A percentile compares a stretch with the other conserved stretches of the same genome.
Conservation (phyloP, 2,113 vertebrate genomes). For the Haemorhous mexicanus region DNA sequence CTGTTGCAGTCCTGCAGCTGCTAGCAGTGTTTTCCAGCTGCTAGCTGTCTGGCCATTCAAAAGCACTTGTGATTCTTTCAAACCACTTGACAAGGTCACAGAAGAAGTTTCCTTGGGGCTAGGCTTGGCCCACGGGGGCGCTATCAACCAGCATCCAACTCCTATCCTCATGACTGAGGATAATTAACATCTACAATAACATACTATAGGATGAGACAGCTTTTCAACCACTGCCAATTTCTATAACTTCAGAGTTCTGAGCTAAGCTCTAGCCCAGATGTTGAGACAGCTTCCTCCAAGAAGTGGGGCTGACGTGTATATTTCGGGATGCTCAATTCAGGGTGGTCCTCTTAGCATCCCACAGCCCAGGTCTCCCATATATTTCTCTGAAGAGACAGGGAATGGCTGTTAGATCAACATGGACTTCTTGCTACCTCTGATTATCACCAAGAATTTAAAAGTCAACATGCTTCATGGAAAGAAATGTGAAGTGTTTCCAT, state of each 20-base stretch:
- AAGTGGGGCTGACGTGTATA: not conserved
- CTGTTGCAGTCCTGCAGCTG: conserved; percentile 13
- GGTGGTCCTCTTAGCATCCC: not conserved
- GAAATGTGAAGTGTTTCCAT: not conserved
- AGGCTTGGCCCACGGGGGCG: not conserved
- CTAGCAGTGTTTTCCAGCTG: conserved; percentile 40
- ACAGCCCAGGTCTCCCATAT: not conserved
- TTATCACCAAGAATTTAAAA: not conserved
- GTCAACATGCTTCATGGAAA: not conserved
- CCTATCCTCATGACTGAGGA: not conserved
- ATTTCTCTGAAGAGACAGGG: not conserved
- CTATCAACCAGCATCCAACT: not conserved
- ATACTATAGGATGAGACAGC: not conserved
- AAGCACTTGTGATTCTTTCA: not conserved
- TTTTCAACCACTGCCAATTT: not conserved
- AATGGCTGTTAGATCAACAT: not conserved
- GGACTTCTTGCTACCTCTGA: not conserved
- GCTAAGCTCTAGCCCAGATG: not conserved
- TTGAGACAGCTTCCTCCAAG: not conserved
- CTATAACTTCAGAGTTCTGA: not conserved
- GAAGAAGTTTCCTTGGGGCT: not conserved
- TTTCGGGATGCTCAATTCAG: not conserved
- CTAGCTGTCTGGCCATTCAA: conserved; percentile 2
- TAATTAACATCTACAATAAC: not conserved
- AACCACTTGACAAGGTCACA: not conserved